Base-by-base conservation (phyloP, 2,113 vertebrate genomes). In the Rousettus leschenaultii region DNA sequence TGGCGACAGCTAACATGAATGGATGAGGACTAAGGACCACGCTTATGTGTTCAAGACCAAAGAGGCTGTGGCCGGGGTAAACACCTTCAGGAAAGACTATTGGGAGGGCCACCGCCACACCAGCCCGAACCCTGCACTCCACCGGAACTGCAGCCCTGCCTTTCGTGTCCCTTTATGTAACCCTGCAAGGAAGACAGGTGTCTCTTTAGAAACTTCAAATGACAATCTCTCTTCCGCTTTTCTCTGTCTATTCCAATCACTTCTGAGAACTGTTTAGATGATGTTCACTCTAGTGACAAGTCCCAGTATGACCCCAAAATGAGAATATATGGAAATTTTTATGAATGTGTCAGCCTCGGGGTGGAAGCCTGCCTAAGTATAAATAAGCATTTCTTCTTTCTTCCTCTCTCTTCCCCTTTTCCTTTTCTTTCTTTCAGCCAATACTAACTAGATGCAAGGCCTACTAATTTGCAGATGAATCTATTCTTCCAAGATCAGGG, bases 291-390 rank as follows among this genome's bases (percentile, higher is more conserved):
- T 63, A 83, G 51, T 77, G 94, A 95, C 92, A 95, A 97, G 87
- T 85, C 28, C 89, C 84, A 94, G 86, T 57, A 65, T 74, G 75
- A 97, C 79, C 89, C 61, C 59, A 57, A 96, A 93, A 85, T 77
- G 55, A 90, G 59, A 95, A 87, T 51, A 71, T 51, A 86, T 83
- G 59, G 90, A 96, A 97, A 94, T 92, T 80, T 89, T 85, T 70
- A 68, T 21, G 43, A 92, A 48, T 87, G n/a, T 82, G 85, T 57
- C 82, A 74, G 71, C 19, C 51, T 94, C 86, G 68, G 53, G 40
- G 38, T 84, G 22, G 35, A 96, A 95, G 51, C 2, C 26, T 89
- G 30, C 18, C 45, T 65, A 4, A 15, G 43, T 73, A 82, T 68
- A 43, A 79, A 88, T 65, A 91, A 68, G 38, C 9, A 57, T 75